These are phyloP conservation scores for Salmo trutta DNA, from an alignment of 2,797 vertebrate species.

Conservation along the genomic window DNA sequence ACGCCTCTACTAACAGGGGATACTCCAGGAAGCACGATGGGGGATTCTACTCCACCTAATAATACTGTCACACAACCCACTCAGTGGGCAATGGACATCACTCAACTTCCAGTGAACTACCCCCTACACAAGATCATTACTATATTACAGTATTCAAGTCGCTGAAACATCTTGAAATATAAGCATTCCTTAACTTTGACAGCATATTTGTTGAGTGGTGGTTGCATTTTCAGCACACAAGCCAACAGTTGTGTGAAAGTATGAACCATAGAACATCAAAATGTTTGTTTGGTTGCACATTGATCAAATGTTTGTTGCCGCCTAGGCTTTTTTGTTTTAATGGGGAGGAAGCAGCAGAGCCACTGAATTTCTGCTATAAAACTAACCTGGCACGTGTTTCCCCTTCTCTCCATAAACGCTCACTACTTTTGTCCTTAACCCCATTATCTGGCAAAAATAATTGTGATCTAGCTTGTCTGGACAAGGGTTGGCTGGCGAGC, in stretches of 20 bases:
- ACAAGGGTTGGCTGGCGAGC: not conserved
- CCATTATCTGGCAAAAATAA: not conserved
- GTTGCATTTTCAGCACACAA: no score
- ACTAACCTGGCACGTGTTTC: not conserved
- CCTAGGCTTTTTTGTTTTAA: no score
- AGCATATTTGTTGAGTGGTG: not conserved
- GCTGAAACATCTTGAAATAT: not conserved
- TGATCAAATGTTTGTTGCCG: no score
- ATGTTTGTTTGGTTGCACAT: no score
- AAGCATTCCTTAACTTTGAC: not conserved
- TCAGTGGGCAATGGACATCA: not conserved
- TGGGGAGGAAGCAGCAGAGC: no score
- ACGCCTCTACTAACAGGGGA: conserved; percentile 71
- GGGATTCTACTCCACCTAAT: conserved; percentile 71
- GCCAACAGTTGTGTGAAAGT: no score
- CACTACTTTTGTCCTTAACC: not conserved
- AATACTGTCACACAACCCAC: not conserved
- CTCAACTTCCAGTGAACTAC: not conserved
- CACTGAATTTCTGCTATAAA: not conserved
- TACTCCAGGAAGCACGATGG: conserved; percentile 76
- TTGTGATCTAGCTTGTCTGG: not conserved
- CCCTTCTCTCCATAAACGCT: not conserved
- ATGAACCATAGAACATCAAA: no score
- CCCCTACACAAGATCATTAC: not conserved
- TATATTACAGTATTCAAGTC: not conserved